Conservation (phyloP, 1,140 invertebrate genomes). For the Microvelia longipes region DNA sequence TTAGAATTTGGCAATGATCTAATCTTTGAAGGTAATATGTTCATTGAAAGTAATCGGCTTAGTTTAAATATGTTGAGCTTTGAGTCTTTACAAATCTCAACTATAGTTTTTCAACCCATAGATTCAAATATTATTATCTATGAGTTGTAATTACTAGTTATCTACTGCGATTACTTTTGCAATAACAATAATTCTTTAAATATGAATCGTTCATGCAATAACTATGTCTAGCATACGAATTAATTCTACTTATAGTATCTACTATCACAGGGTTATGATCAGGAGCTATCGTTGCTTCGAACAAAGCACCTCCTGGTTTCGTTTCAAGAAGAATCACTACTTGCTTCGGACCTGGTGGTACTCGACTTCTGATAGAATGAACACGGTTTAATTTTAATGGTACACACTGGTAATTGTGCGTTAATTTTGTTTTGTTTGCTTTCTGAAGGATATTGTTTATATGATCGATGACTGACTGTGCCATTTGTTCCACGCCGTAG, state of each 20-base stretch:
- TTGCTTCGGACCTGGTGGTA: conserved; percentile 13
- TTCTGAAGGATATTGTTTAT: conserved; percentile 16
- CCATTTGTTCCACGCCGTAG: conserved; percentile 14
- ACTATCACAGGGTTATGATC: conserved; percentile 28
- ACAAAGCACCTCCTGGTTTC: conserved; percentile 49
- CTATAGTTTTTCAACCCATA: no score
- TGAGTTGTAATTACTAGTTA: no score
- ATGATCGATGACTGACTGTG: conserved; percentile 32
- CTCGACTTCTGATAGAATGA: conserved; percentile 16
- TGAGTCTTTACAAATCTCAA: no score
- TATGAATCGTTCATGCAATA: conserved; percentile 54
- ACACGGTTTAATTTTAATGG: conserved; percentile 31
- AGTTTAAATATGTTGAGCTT: no score
- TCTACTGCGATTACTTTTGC: conserved; percentile 24
- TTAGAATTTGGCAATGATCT: no score
- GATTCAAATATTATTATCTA: no score
- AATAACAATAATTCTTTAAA: conserved; percentile 64
- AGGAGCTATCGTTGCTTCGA: conserved; percentile 51
- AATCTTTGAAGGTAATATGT: no score
- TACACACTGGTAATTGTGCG: conserved; percentile 32
- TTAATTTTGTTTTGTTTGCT: conserved; percentile 24
- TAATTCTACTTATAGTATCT: conserved; percentile 59
- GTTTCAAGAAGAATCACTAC: conserved; percentile 21
- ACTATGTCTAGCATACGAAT: conserved; percentile 65
- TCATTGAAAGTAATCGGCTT: no score